Percentiles rank a stretch among this genome's conserved stretches.
These are phyloP conservation scores for Palloptera scutellata DNA, from an alignment of 2,888 invertebrate genomes.

Conservation along the genomic window DNA sequence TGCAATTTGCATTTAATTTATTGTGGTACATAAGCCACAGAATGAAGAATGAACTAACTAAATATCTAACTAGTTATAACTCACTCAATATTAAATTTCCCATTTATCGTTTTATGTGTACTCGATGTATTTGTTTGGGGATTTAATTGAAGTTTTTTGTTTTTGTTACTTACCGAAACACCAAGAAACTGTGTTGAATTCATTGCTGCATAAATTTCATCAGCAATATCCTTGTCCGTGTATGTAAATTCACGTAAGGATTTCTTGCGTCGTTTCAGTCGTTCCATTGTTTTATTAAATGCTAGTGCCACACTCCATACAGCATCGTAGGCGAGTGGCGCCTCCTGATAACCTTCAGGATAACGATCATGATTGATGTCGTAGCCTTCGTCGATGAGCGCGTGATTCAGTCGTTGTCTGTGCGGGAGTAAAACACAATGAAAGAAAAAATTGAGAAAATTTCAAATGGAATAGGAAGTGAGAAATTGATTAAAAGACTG, in stretches of 20 bases:
- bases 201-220: constrained; percentile 96
- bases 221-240: constrained; percentile 91
- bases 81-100: too few relatives aligned
- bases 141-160: too few relatives aligned
- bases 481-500: neutral
- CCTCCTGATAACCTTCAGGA: constrained; percentile 96
- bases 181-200: constrained; percentile 98
- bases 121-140: too few relatives aligned
- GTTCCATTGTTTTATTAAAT: constrained; percentile 95
- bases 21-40: neutral
- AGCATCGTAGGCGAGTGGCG: constrained; percentile 98
- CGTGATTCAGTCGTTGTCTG: constrained; percentile 81
- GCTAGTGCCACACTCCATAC: constrained; percentile 99
- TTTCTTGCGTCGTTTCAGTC: constrained; percentile 77
- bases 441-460: constrained; percentile 16
- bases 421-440: neutral
- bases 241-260: constrained; percentile 96
- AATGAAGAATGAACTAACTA: neutral
- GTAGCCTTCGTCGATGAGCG: constrained; percentile 80
- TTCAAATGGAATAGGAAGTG: neutral
- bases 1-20: too few relatives aligned
- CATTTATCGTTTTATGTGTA: too few relatives aligned
- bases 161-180: constrained; percentile 82
- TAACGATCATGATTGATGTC: constrained; percentile 86
- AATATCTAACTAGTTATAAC: too few relatives aligned